A percentile compares a stretch with the other conserved stretches of the same genome.
Conservation (phyloP, 2,113 vertebrate species). For the Proterorhinus semilunaris region DNA sequence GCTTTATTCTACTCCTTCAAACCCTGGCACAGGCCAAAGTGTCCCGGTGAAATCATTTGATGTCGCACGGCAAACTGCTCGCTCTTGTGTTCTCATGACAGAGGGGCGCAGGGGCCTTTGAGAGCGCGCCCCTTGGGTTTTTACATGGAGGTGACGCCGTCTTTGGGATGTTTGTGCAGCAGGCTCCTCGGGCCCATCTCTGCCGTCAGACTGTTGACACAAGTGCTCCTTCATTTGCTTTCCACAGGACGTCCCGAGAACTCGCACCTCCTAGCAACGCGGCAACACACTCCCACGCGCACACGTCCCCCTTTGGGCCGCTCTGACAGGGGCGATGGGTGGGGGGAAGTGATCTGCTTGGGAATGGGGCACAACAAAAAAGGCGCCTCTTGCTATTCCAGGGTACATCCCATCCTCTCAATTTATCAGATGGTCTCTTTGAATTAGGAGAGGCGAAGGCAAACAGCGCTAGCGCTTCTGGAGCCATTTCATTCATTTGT, state of each 20-base stretch:
- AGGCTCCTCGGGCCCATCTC: slow-evolving; percentile 56
- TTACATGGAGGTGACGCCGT: slow-evolving; percentile 33
- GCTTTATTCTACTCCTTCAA: not conserved
- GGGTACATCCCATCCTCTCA: slow-evolving; percentile 69
- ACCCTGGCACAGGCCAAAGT: not conserved
- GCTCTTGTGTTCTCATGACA: not conserved
- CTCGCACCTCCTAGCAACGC: slow-evolving; percentile 68
- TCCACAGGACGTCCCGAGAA: slow-evolving; percentile 69
- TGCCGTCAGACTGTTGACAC: slow-evolving; percentile 66
- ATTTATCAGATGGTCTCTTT: slow-evolving; percentile 69
- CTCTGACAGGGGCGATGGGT: slow-evolving; percentile 32
- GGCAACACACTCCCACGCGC: slow-evolving; percentile 36
- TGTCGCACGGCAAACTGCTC: not conserved
- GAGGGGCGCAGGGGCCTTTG: slow-evolving; percentile 7
- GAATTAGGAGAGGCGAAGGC: slow-evolving; percentile 67
- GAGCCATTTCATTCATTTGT: slow-evolving; percentile 65
- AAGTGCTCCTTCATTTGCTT: slow-evolving; percentile 75
- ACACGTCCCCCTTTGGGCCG: slow-evolving; percentile 57
- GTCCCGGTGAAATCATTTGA: not conserved
- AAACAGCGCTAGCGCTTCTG: slow-evolving; percentile 66
- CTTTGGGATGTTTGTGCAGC: slow-evolving; percentile 41
- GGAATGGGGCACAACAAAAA: slow-evolving; percentile 66
- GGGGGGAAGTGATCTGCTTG: slow-evolving; percentile 58
- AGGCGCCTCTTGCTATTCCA: slow-evolving; percentile 67
- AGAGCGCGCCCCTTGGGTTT: slow-evolving; percentile 19